These are phyloP conservation scores for Gulo gulo DNA, from an alignment of 2,113 vertebrate genomes.

Conservation along the genomic window DNA sequence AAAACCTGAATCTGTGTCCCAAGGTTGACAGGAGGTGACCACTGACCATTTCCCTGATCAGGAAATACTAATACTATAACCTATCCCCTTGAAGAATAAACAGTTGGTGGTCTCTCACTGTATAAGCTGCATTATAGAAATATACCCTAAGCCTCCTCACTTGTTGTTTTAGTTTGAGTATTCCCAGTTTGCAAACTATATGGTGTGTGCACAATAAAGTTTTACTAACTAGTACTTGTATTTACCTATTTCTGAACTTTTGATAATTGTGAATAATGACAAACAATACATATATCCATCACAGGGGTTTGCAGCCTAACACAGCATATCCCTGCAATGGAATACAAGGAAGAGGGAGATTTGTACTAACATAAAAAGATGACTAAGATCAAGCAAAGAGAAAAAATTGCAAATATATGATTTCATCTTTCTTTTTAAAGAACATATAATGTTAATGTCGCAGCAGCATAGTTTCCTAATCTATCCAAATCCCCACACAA, in stretches of 20 bases:
- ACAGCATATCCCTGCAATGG: not conserved
- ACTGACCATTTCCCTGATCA: not conserved
- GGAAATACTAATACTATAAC: not conserved
- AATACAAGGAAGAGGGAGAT: not conserved
- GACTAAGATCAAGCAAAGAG: conserved; percentile 44
- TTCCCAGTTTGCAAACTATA: not conserved
- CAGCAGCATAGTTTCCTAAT: not conserved
- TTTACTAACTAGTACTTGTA: not conserved
- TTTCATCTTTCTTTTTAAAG: conserved; percentile 45
- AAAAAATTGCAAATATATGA: conserved; percentile 24
- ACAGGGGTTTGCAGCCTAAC: not conserved
- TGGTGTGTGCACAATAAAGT: not conserved
- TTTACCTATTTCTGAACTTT: not conserved
- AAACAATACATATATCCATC: conserved; percentile 6
- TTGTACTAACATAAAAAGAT: conserved; percentile 35
- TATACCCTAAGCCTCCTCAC: not conserved
- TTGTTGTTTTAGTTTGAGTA: not conserved
- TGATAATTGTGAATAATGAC: not conserved
- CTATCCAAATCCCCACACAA: conserved; percentile 23
- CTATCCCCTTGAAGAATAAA: not conserved
- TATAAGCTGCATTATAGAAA: not conserved
- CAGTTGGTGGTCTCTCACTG: not conserved
- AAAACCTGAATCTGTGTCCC: not conserved
- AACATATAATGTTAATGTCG: not conserved
- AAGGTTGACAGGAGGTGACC: not conserved